phyloP scores from a whole-genome alignment of 2,113 vertebrate species.

The Cyanistes caeruleus region DNA sequence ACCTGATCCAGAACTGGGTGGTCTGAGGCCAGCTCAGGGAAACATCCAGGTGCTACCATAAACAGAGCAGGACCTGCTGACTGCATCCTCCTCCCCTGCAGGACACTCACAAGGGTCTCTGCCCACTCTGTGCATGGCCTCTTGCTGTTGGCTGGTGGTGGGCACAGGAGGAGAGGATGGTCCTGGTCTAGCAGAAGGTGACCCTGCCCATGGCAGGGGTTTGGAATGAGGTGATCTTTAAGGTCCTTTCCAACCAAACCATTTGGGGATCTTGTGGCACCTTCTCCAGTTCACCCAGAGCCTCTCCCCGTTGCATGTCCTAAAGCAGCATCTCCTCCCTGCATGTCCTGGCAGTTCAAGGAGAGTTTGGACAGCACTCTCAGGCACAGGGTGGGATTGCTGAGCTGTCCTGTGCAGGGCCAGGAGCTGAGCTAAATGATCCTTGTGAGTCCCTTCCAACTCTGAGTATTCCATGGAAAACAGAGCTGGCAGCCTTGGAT shows the following conservation, averaged over 20 bases:
- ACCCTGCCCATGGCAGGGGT: not conserved
- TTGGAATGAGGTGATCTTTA: not conserved
- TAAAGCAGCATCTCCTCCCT: fast-evolving
- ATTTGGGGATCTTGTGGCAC: not conserved
- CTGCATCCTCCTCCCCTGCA: not conserved
- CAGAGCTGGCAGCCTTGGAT: not conserved
- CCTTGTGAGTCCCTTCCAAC: not conserved
- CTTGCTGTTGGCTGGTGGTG: not conserved
- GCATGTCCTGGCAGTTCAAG: fast-evolving
- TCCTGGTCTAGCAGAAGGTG: not conserved
- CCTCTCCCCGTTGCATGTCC: not conserved
- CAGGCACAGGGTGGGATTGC: not conserved
- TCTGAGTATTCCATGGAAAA: not conserved
- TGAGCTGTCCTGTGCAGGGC: not conserved
- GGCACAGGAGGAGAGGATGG: not conserved
- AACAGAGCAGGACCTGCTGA: not conserved
- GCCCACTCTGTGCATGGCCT: not conserved
- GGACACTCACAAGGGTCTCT: not conserved
- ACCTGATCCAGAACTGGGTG: not conserved
- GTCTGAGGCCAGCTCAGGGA: not conserved
- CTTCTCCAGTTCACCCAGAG: not conserved
- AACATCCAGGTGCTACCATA: not conserved
- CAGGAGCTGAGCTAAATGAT: not conserved
- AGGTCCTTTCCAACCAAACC: not conserved
- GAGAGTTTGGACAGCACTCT: not conserved